Evolutionary conservation across 2,113 vertebrate species (phyloP).

Genomic region (Brachyhypopomus occidentalis): DNA sequence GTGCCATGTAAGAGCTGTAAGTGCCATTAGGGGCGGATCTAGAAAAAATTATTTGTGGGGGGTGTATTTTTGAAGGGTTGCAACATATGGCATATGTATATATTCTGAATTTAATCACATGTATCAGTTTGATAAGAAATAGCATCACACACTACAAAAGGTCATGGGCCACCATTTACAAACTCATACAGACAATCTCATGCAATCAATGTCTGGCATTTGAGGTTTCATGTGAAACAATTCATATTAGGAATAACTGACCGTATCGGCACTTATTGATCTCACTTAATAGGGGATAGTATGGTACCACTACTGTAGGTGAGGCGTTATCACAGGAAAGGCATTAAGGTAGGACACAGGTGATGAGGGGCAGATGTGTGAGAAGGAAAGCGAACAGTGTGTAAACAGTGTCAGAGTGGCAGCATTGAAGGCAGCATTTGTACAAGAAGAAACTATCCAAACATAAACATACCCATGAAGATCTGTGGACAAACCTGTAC

Average conservation of each 20-base stretch:
- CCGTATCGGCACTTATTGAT: neutral
- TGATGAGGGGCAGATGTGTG: neutral
- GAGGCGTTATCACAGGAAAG: neutral
- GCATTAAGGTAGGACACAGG: constrained; percentile 2
- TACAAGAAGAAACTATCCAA: neutral
- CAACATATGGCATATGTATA: neutral
- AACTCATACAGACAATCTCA: constrained; percentile 11
- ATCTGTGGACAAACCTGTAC: neutral
- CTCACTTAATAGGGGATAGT: neutral
- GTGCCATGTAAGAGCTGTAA: too few relatives aligned
- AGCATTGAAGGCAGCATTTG: neutral
- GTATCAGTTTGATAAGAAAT: neutral
- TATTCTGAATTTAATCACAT: neutral
- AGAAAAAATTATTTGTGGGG: neutral
- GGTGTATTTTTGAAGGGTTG: neutral
- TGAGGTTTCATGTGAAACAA: constrained; percentile 1
- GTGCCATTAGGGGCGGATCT: too few relatives aligned
- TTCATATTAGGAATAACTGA: constrained; percentile 11
- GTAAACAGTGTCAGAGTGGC: neutral
- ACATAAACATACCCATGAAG: neutral
- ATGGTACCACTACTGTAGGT: neutral
- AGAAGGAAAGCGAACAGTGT: neutral
- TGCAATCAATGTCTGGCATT: constrained; percentile 11
- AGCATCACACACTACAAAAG: neutral
- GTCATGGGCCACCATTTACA: neutral